Evolutionary conservation across 2,888 invertebrate species (phyloP), one percentile per base, ranked within the genome.

Genomic region (Muschampia plurimacula): DNA sequence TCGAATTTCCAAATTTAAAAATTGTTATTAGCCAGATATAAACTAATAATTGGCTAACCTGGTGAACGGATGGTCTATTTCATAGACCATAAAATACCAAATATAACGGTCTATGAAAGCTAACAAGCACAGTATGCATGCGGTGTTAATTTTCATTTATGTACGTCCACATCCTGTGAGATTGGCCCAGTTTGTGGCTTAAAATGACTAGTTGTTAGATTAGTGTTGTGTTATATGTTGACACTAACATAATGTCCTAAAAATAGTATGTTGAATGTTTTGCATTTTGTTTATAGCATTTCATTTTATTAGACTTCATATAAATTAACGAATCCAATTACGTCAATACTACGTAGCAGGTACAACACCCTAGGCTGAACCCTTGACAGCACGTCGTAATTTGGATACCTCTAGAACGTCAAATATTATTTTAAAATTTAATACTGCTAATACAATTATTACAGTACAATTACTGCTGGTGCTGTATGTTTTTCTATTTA

Each of bases 131-230:
- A 74, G 78, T 80, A 77, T 77, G 79, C 76, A 74, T 77, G 76
- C 77, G 76, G 79, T 79, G 77, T 77, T 80, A 80, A 81, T 81
- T 80, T 67, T 79, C 75, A 73, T 74, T 74, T 74, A 62, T 75
- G 80, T 78, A 22, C 22, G 22, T 77, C 80, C 76, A 79, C 79
- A 81, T 82, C 81, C 83, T 79, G 89, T 69, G 73, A 75, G 68
- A 84, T 80, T 83, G 83, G 80, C 81, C 84, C 75, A 81, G 84
- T 90, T 89, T 89, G 88, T 87, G 80, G 74, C 71, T 75, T 74
- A 84, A 85, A 86, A 80, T 79, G 74, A 76, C 77, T 76, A 86
- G 86, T 84, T 69, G 52, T 55, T 69, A 41, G 63, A 69, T 69
- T 69, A 64, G 55, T 49, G 49, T 41, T 55, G 55, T 49, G 39